A percentile compares a stretch with the other conserved stretches of the same genome.
These are phyloP conservation scores for Pachypsylla venusta DNA, from an alignment of 1,140 invertebrate genomes.

Conservation along the genomic window DNA sequence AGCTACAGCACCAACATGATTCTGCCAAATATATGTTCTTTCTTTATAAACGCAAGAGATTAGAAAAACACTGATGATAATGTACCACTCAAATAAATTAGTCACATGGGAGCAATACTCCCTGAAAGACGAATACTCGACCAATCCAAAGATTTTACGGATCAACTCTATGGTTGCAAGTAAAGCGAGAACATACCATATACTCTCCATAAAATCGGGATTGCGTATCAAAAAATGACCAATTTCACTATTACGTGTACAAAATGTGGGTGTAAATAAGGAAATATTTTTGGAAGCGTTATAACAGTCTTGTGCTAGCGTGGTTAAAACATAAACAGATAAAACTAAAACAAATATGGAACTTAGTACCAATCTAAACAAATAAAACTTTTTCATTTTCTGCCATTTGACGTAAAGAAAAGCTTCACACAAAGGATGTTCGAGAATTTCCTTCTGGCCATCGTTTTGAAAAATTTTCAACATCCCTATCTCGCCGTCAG, in stretches of 20 bases:
- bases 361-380: conserved; percentile 59
- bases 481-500: conserved; percentile 62
- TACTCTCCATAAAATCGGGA: conserved; percentile 54
- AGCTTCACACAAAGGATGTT: conserved; percentile 66
- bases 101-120: conserved; percentile 67
- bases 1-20: conserved; percentile 60
- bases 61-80: conserved; percentile 62
- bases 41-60: conserved; percentile 62
- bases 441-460: conserved; percentile 63
- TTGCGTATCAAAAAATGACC: conserved; percentile 52
- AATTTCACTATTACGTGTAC: conserved; percentile 54
- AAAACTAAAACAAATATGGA: conserved; percentile 62
- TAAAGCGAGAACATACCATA: conserved; percentile 57
- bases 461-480: conserved; percentile 67
- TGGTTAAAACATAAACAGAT: conserved; percentile 57
- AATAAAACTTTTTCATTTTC: conserved; percentile 74
- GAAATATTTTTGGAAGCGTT: conserved; percentile 42
- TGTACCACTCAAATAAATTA: conserved; percentile 72
- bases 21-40: conserved; percentile 64
- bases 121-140: conserved; percentile 53
- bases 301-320: conserved; percentile 60
- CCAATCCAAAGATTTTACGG: conserved; percentile 57
- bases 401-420: conserved; percentile 76
- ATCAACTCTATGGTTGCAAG: conserved; percentile 59
- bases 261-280: conserved; percentile 31